phyloP scores from a whole-genome alignment of 2,888 invertebrate species.

The Tinea trinotella region DNA sequence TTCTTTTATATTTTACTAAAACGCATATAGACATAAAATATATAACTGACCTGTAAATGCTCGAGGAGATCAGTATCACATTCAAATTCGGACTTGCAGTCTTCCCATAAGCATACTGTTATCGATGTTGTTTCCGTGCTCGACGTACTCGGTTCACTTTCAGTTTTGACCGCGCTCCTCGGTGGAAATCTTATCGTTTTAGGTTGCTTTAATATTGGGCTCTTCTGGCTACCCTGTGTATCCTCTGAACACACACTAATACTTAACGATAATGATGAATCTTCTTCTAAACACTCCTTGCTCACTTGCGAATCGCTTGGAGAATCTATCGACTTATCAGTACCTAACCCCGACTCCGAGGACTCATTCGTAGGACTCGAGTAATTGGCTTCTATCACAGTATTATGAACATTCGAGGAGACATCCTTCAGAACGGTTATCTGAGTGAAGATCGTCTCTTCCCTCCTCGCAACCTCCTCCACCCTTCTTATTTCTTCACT shows the following conservation, averaged over 20 bases:
- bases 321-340: conserved; percentile 63
- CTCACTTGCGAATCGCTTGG: conserved; percentile 61
- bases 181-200: conserved; percentile 87
- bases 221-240: conserved; percentile 66
- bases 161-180: conserved; percentile 49
- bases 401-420: conserved; percentile 55
- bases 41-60: conserved; percentile 87
- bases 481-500: conserved; percentile 42
- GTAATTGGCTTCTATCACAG: conserved; percentile 61
- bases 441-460: conserved; percentile 60
- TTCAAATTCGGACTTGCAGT: conserved; percentile 84
- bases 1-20: not conserved
- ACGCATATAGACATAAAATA: not conserved
- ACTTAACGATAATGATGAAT: conserved; percentile 57
- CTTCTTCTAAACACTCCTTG: conserved; percentile 60
- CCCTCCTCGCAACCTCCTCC: conserved; percentile 52
- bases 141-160: conserved; percentile 44
- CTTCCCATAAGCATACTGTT: conserved; percentile 84
- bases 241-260: conserved; percentile 57
- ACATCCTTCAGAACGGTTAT: conserved; percentile 64
- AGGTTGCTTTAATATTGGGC: conserved; percentile 85
- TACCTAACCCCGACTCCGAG: conserved; percentile 60
- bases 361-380: conserved; percentile 55
- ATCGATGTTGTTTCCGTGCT: conserved; percentile 60
- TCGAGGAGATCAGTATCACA: conserved; percentile 86